A percentile compares a stretch with the other conserved stretches of the same genome.
These are phyloP conservation scores for Labeo catla DNA, from an alignment of 2,113 vertebrate species.

Conservation along the genomic window DNA sequence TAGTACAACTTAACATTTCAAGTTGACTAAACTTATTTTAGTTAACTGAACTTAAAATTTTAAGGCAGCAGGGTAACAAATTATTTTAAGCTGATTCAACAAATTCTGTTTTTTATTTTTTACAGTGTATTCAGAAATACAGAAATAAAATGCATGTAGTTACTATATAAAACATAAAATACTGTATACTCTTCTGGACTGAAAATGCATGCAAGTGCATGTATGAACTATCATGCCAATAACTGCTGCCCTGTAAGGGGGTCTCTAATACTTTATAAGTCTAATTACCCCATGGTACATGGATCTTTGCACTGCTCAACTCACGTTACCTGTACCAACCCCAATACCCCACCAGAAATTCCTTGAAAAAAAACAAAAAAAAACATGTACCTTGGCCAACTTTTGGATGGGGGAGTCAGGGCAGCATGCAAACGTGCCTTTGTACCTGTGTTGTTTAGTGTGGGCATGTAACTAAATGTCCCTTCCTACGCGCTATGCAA, in stretches of 20 bases:
- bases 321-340: neutral
- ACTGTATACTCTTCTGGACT: neutral
- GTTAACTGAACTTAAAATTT: too few relatives aligned
- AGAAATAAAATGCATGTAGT: neutral
- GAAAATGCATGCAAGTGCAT: neutral
- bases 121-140: too few relatives aligned
- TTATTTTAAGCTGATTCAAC: too few relatives aligned
- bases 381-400: conserved; percentile 47
- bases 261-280: neutral
- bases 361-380: neutral
- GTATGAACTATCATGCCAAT: neutral
- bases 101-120: too few relatives aligned
- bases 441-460: conserved; percentile 13
- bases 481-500: conserved; percentile 31
- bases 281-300: neutral
- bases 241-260: neutral
- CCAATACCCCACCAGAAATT: neutral
- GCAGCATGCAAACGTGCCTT: conserved; percentile 7
- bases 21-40: too few relatives aligned
- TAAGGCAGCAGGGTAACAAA: too few relatives aligned
- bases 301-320: conserved; percentile 8
- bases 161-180: neutral
- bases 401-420: neutral
- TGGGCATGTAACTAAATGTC: neutral
- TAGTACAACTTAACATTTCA: too few relatives aligned